These are phyloP conservation scores for Drosophila varians DNA, from an alignment of 1,140 invertebrate genomes.

Conservation along the genomic window DNA sequence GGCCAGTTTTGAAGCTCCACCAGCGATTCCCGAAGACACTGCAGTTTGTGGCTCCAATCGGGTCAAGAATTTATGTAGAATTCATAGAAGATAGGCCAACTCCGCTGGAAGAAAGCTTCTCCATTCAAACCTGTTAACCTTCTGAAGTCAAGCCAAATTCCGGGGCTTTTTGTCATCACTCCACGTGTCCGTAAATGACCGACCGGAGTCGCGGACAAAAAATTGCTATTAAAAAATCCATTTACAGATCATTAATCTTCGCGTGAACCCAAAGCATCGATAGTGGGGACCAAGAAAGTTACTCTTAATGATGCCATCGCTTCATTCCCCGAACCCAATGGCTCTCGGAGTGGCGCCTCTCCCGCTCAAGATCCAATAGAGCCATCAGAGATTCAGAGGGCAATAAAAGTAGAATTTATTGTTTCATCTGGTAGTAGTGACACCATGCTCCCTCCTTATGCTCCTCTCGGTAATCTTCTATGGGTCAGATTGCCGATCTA, in stretches of 20 bases:
- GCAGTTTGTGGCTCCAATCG: slow-evolving; percentile 12
- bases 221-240: slow-evolving; percentile 32
- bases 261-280: neutral
- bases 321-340: slow-evolving; percentile 25
- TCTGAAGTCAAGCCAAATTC: slow-evolving; percentile 31
- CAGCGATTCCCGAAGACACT: neutral
- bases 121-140: slow-evolving; percentile 9
- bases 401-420: neutral
- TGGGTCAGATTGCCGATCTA: slow-evolving; percentile 28
- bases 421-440: neutral
- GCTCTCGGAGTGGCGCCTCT: neutral
- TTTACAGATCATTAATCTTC: slow-evolving; percentile 57
- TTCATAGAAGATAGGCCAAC: neutral
- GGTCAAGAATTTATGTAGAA: neutral
- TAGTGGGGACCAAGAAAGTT: slow-evolving; percentile 34
- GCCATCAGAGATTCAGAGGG: neutral
- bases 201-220: slow-evolving; percentile 8
- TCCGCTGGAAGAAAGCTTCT: neutral
- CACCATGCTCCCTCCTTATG: too few species aligned
- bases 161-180: slow-evolving; percentile 26
- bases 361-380: neutral
- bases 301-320: slow-evolving; percentile 38
- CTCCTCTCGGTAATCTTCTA: neutral
- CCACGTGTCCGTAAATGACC: slow-evolving; percentile 50
- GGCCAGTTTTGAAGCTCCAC: slow-evolving; percentile 40